These are phyloP conservation scores for Hormaphis cornu DNA, from an alignment of 1,140 invertebrate genomes.

Conservation along the genomic window DNA sequence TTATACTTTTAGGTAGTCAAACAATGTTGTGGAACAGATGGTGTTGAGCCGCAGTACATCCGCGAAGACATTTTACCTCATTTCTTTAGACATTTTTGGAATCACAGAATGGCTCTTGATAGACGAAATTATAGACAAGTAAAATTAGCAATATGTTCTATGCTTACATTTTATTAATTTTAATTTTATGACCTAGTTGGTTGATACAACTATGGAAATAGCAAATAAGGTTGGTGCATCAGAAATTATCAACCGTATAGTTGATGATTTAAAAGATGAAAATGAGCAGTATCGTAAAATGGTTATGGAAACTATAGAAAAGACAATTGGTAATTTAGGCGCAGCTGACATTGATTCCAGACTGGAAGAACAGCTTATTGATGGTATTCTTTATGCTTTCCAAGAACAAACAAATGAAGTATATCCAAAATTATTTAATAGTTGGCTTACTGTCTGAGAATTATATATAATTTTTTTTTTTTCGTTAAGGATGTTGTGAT, in stretches of 20 bases:
- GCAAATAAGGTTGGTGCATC: constrained; percentile 98
- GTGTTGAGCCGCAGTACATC: constrained; percentile 98
- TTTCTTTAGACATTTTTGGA: constrained; percentile 99
- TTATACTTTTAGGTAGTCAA: constrained; percentile 75
- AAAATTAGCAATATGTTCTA: not conserved
- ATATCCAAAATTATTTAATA: constrained; percentile 36
- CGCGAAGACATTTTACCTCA: constrained; percentile 98
- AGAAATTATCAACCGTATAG: constrained; percentile 96
- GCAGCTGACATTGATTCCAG: constrained; percentile 96
- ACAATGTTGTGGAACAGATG: constrained; percentile 98
- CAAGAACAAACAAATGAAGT: constrained; percentile 99
- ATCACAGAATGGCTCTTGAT: constrained; percentile 98
- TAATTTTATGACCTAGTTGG: constrained; percentile 52
- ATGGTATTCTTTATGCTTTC: constrained; percentile 98
- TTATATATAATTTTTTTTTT: not conserved
- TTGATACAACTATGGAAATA: constrained; percentile 99
- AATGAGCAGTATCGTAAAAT: constrained; percentile 99
- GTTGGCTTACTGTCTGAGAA: not conserved
- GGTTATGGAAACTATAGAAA: constrained; percentile 99
- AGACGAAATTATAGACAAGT: constrained; percentile 90
- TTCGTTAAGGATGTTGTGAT: constrained; percentile 86
- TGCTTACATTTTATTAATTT: not conserved
- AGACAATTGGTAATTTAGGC: constrained; percentile 94
- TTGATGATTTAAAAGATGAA: constrained; percentile 98
- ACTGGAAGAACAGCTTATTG: constrained; percentile 96